Evolutionary conservation across 1,140 invertebrate genomes (phyloP), one percentile per base, ranked within the genome.

Genomic region (Drosophila kurseongensis): DNA sequence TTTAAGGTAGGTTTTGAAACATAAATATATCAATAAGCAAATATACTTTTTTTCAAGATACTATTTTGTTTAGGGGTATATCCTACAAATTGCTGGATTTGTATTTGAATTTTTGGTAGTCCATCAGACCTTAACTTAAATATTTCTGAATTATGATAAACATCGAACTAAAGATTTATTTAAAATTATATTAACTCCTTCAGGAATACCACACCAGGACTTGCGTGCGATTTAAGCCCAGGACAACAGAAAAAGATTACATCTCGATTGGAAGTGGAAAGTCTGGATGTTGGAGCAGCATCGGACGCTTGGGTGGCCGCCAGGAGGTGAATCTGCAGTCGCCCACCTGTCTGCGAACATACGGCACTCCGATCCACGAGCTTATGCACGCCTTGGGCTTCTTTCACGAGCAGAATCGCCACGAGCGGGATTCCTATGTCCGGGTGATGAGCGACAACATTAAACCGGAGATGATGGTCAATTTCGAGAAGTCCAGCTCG

Each of bases 381-480:
- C 91, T 98, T 56, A 95, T 97, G 93, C 97, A 98, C 78, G 95
- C 96, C 0, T 76, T 96, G 16, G 97, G 97, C 1, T 98, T 98
- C 90, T 94, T 96, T 80, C 97, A 98, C 89, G 97, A 98, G 83
- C 97, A 98, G 83, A 97, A 95, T 78, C 93, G 97, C 13, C 93
- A 93, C 9, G 97, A 98, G 72, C 93, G 97, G 7, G 97, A 98
- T 80, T 93, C 95, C 12, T 96, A 94, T 80, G 95, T 98, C 0
- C 92, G 80, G 1, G 94, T 98, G 32, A 91, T 94, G 32, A 96
- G 94, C 91, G 81, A 95, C 1, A 98, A 98, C 89, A 96, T 98
- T 16, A 93, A 94, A 78, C 78, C 91, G 48, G 95, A 95, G 94
- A 93, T 94, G 41, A 93, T 95, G 78, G 91, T 86, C 36, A 97